Evolutionary conservation across 2,113 vertebrate species (phyloP), one percentile per base, ranked within the genome.

Genomic region (Pithys albifrons): DNA sequence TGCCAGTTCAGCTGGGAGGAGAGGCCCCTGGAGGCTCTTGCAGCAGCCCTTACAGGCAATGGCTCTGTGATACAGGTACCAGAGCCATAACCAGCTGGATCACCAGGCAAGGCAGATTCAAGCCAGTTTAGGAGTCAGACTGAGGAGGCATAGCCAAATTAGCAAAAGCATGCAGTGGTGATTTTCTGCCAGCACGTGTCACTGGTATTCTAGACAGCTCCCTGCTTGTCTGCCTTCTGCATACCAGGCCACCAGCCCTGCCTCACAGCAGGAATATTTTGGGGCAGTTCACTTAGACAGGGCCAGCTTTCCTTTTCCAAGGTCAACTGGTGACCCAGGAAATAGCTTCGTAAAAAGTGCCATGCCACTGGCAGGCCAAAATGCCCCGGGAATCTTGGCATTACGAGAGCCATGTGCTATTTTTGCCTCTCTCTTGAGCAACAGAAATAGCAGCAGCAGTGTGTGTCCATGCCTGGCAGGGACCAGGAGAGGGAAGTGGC

Each of bases 131-230:
- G 65, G 87, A 92, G 78, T 23, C 65, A 72, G 73, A 22, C 8
- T 0, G 18, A 64, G 46, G 27, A 94, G 69, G 11, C 41, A 71
- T 4, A 78, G 80, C 43, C 93, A 95, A 91, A 91, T 80, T 52
- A 93, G 52, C 77, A 78, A 67, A 84, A 91, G 73, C 86, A 61
- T 89, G 94, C 89, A 94, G 73, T 94, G 89, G 84, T 92, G 77
- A 64, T 92, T 89, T 97, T 95, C 94, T 97, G 95, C 93, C 96
- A 95, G 96, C 93, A 95, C 73, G 31, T 96, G 94, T 95, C 96
- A 97, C 94, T 95, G 91, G 89, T 87, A 95, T 95, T 86, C 89
- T 81, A 92, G 91, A 84, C 94, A 93, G 95, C 86, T 95, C 91
- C 57, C 86, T 64, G 57, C 80, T 89, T 95, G 33, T 37, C 52